Evolutionary conservation across 2,888 invertebrate species (phyloP), one percentile per base, ranked within the genome.

Genomic region (Rhopalosiphum nymphaeae): DNA sequence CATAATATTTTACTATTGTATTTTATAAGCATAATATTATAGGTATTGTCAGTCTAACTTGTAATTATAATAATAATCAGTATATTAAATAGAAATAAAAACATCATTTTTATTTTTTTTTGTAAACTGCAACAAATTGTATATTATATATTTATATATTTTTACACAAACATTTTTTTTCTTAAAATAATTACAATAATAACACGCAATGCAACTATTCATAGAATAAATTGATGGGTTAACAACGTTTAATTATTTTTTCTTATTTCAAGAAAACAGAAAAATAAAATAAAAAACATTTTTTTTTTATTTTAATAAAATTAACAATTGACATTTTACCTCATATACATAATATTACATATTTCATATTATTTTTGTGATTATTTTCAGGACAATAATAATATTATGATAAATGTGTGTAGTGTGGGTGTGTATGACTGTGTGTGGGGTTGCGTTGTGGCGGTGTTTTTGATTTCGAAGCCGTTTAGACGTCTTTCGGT

Each of bases 311-410:
- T 36, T 61, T 92, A 89, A 67, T 93, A 93, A 9, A 78, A 57
- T 89, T 93, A 89, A 93, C 93, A 93, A 93, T 93, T 93, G 93
- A 93, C 89, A 89, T 84, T 93, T 93, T 84, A 89, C 29, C 89
- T 29, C 26, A 49, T 61, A 91, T 67, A 78, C n/a, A 49, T 78
- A 61, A 67, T 57, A 61, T 90, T 57, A 61, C 44, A 90, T 57
- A 61, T 46, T 61, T 29, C 7, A 25, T 88, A 36, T 88, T 56
- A 88, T 36, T 88, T 88, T n/a, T 26, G 36, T 56, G 53, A 88
- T 88, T 25, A 88, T 56, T 4, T 53, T 21, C 11, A 42, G 36
- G 26, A 53, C 26, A 53, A 61, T 7, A 3, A 42, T 21, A 42
- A 42, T 29, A 53, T 89, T 11, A 36, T 26, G 3, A 5, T 49